Evolutionary conservation across 2,888 invertebrate genomes (phyloP).

Genomic region (Hemithea aestivaria): DNA sequence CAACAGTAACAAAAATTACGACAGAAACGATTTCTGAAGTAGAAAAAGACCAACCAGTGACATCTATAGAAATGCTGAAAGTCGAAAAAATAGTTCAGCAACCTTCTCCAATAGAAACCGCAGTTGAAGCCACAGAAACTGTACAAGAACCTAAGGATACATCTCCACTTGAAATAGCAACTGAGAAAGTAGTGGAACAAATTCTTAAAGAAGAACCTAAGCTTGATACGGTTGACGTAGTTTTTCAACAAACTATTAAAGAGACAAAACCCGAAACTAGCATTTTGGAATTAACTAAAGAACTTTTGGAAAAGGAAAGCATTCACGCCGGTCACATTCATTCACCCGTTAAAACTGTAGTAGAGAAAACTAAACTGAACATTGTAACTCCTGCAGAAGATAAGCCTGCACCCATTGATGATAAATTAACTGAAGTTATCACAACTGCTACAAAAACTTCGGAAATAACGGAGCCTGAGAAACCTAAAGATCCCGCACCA

Average conservation of each 20-base stretch:
- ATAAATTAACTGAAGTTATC: conserved; percentile 4
- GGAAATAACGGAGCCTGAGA: not conserved
- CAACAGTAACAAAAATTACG: not conserved
- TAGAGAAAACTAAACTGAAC: not conserved
- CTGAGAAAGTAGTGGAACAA: not conserved
- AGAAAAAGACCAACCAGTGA: not conserved
- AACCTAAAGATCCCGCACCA: not conserved
- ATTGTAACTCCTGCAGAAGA: conserved; percentile 1
- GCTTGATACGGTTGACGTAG: not conserved
- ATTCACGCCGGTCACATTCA: conserved; percentile 19
- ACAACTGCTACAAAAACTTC: not conserved
- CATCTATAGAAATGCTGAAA: no score
- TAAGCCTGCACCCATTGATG: conserved; percentile 11
- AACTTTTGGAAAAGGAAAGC: conserved; percentile 36
- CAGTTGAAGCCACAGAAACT: not conserved
- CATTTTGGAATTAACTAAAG: conserved; percentile 31
- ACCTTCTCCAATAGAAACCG: conserved; percentile 1
- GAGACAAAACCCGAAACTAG: conserved; percentile 19
- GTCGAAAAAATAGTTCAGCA: not conserved
- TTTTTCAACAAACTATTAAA: conserved; percentile 1
- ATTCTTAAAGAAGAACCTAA: not conserved
- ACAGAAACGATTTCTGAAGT: not conserved
- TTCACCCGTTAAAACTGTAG: conserved; percentile 8
- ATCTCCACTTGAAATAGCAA: no score
- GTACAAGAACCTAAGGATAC: no score